Evolutionary conservation across 2,113 vertebrate genomes (phyloP).

Genomic region (Gallinago paraguaiae): DNA sequence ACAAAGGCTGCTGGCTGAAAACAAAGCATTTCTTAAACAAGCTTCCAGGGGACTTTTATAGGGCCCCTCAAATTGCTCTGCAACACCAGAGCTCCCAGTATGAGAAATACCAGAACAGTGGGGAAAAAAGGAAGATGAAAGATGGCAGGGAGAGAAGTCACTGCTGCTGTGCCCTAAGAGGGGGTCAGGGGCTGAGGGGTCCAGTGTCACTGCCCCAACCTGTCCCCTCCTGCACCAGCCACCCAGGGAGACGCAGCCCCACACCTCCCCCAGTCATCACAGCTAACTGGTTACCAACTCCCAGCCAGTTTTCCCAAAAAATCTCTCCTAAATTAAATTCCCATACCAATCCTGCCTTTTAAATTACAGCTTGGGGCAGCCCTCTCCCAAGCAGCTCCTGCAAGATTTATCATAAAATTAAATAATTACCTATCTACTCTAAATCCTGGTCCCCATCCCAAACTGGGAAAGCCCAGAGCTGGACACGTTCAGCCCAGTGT

Average conservation of each 20-base stretch:
- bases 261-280: background rate
- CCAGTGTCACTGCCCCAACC: too few relatives aligned
- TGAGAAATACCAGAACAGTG: background rate
- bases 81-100: accelerated
- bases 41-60: background rate
- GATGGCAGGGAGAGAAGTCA: accelerated
- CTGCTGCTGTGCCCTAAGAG: background rate
- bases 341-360: background rate
- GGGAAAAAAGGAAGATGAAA: background rate
- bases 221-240: background rate
- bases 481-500: background rate
- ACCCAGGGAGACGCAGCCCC: background rate
- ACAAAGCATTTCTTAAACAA: background rate
- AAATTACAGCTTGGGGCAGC: background rate
- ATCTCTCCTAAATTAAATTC: background rate
- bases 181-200: too few relatives aligned
- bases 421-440: background rate
- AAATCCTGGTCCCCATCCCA: background rate
- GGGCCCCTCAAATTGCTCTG: background rate
- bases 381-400: background rate
- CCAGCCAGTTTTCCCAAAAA: background rate
- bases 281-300: background rate
- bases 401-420: background rate
- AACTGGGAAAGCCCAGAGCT: background rate
- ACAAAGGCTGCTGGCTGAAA: background rate